Conservation (phyloP, 1,140 invertebrate species). For the Brachionus manjavacas region DNA sequence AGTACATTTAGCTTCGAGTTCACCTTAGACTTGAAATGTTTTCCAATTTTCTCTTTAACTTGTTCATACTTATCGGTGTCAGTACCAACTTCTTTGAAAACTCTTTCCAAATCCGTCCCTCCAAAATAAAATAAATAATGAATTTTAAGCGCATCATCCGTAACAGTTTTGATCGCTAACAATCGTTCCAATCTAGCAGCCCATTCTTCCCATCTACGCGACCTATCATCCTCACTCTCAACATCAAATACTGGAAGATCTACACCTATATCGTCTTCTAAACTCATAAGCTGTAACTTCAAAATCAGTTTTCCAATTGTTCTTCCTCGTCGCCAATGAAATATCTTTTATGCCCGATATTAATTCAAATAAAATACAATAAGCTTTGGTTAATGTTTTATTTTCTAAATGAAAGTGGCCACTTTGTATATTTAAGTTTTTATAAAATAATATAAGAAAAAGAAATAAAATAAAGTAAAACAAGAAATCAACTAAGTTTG, state of each 20-base stretch:
- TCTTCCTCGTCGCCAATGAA: slow-evolving; percentile 4
- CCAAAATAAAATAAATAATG: background rate
- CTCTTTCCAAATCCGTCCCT: background rate
- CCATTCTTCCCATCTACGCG: background rate
- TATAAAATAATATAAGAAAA: background rate
- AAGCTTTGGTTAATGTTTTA: too few relatives aligned
- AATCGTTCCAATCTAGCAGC: background rate
- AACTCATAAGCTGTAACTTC: background rate
- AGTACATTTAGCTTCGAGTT: background rate
- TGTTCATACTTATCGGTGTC: background rate
- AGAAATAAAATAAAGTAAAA: background rate
- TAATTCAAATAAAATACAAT: background rate
- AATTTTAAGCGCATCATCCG: background rate
- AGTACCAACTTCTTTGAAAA: background rate
- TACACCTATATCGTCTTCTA: background rate
- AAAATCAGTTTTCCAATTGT: background rate
- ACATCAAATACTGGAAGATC: slow-evolving; percentile 12
- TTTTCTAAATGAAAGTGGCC: too few relatives aligned
- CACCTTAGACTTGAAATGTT: background rate
- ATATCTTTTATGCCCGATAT: background rate
- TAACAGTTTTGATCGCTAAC: background rate
- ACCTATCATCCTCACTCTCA: background rate
- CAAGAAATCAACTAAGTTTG: background rate
- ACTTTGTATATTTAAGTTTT: background rate
- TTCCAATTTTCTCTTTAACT: background rate